Evolutionary conservation across 2,888 invertebrate genomes (phyloP), one percentile per base, ranked within the genome.

Genomic region (Danaus chrysippus): DNA sequence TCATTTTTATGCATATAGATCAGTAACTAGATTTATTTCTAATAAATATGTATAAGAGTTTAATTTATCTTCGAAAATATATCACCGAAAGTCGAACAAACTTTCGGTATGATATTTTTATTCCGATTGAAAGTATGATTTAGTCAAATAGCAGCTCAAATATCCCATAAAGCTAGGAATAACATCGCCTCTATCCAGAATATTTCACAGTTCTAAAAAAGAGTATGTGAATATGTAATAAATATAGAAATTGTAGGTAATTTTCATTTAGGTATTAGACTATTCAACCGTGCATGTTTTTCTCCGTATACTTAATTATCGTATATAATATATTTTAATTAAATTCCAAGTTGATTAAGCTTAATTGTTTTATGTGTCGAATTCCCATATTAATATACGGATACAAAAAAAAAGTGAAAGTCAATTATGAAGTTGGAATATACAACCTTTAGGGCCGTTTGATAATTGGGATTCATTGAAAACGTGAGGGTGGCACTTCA

Each of bases 401-500:
- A 23, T 23, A 23, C 23, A 23, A 23, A 34, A 34, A 34, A 34
- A 34, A 34, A 34, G 23, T 34, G 23, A 34, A 34, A 34, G 6
- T 34, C n/a, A 46, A 13, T 46, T n/a, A n/a, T 46, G n/a, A n/a
- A 46, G 6, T 10, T 46, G 10, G 3, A n/a, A 46, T 13, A 46
- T 13, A 46, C 46, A 46, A n/a, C n/a, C 10, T n/a, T n/a, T 13
- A 13, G 13, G 15, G 46, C 10, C 15, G 46, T n/a, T 46, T 46
- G 15, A 46, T 9, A 46, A 46, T 46, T 46, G 15, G 46, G 46
- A 46, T 46, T 46, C 46, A 46, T 46, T 46, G 46, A 62, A 70
- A 65, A 63, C 63, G 55, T 67, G 46, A 64, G 63, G 63, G 71
- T 61, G 54, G 58, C 66, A 66, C 64, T 69, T 64, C 56, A 75